Evolutionary conservation across 2,888 invertebrate species (phyloP), one percentile per base, ranked within the genome.

Genomic region (Andrena haemorrhoa): DNA sequence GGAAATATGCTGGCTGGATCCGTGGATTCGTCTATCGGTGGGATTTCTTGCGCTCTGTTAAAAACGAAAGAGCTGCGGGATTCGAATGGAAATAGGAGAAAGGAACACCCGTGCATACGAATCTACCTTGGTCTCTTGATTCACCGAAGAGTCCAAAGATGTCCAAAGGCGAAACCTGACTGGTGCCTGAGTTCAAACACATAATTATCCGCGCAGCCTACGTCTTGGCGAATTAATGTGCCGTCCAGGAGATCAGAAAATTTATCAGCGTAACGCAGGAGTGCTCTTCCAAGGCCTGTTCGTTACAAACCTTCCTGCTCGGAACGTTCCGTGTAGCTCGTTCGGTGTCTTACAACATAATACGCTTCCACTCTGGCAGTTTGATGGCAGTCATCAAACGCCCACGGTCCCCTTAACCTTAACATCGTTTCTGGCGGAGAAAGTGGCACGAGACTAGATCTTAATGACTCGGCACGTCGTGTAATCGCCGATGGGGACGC

Each of bases 371-470:
- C 56, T 29, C 26, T 47, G 56, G 26, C 51, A 49, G 63, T 68
- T 41, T 10, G 31, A 70, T 35, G 29, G 49, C 23, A 31, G 41
- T 41, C 49, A 60, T 71, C 8, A 7, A 35, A 71, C 70, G 60
- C 60, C 70, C 71, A 71, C 71, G 53, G 10, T 41, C 60, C 61
- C 12, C 71, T 76, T 77, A 79, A 79, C 76, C 79, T 76, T 70
- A 79, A 41, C 76, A 68, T 2, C 56, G 47, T 78, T 66, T 35
- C 65, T 12, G 49, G 31, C 2, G 31, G 65, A 20, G 76, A 77
- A 61, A 66, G 77, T 51, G 29, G 47, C 49, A 20, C 20, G 49
- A 53, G 60, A 29, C 12, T 47, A 61, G 70, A 66, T 61, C 60
- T 70, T n/a, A 60, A 56, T 31, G 35, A 35, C 31, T 56, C n/a